Evolutionary conservation across 2,888 invertebrate genomes (phyloP).

Genomic region (Rhyacophila evoluta): DNA sequence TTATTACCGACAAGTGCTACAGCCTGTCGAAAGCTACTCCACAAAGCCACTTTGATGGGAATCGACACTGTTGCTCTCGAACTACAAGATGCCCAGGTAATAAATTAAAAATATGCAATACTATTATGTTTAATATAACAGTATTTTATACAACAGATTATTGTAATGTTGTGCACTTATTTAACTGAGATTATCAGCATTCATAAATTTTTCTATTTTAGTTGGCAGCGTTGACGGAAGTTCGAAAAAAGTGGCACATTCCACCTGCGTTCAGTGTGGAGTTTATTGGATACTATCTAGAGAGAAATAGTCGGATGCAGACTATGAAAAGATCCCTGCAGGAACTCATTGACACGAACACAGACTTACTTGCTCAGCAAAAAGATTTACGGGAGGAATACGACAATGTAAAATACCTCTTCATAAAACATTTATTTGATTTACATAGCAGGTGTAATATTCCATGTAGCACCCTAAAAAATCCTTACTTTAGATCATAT

Average conservation of each 20-base stretch:
- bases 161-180: too few relatives aligned
- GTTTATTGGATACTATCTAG: conserved; percentile 93
- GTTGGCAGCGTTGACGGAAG: conserved; percentile 83
- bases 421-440: too few relatives aligned
- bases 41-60: conserved; percentile 92
- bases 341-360: conserved; percentile 80
- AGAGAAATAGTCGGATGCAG: conserved; percentile 85
- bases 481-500: too few relatives aligned
- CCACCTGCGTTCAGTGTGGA: conserved; percentile 94
- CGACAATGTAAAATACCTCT: conserved; percentile 72
- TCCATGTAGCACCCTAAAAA: too few relatives aligned
- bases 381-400: conserved; percentile 80
- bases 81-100: conserved; percentile 84
- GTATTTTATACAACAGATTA: too few relatives aligned
- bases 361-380: conserved; percentile 81
- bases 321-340: conserved; percentile 83
- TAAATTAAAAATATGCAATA: too few relatives aligned
- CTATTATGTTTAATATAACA: too few relatives aligned
- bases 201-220: conserved; percentile 57
- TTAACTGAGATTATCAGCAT: too few relatives aligned
- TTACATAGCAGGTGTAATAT: too few relatives aligned
- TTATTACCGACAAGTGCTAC: conserved; percentile 91
- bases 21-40: conserved; percentile 83
- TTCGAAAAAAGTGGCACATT: conserved; percentile 94
- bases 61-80: conserved; percentile 85